phyloP scores from a whole-genome alignment of 92 coral and sea anemone genomes.

The Paragorgia papillata region DNA sequence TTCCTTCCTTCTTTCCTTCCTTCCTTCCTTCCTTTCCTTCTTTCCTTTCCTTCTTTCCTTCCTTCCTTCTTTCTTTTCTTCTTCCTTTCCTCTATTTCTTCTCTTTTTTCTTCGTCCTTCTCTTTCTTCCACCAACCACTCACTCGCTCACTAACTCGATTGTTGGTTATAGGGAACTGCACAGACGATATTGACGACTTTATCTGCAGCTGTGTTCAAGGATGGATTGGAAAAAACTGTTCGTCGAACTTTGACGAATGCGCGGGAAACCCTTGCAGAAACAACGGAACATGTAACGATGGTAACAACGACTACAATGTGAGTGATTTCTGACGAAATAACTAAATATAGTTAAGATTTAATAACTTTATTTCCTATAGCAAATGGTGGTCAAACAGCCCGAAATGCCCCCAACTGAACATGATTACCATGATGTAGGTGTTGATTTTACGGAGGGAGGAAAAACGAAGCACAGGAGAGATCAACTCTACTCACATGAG shows the following conservation, averaged over 20 bases:
- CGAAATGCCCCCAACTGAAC: too few species aligned
- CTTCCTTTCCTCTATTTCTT: not conserved
- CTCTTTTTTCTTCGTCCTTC: not conserved
- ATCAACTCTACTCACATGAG: too few species aligned
- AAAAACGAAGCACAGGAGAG: too few species aligned
- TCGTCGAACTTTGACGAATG: conserved; percentile 28
- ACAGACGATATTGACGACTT: conserved; percentile 26
- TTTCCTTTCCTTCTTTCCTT: too few species aligned
- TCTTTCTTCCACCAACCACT: not conserved
- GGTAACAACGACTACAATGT: conserved; percentile 21
- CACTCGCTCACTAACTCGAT: not conserved
- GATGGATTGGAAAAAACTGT: conserved; percentile 29
- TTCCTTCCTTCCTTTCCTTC: too few species aligned
- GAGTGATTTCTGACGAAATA: not conserved
- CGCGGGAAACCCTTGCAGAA: conserved; percentile 15
- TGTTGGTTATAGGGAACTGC: conserved; percentile 15
- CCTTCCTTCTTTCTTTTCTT: not conserved
- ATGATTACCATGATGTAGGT: too few species aligned
- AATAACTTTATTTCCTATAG: too few species aligned
- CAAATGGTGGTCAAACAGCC: too few species aligned
- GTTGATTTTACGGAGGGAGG: too few species aligned
- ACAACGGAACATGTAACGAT: conserved; percentile 32
- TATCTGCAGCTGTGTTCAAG: conserved; percentile 16
- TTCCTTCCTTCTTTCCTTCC: too few species aligned
- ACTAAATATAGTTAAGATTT: not conserved